A percentile compares a stretch with the other conserved stretches of the same genome.
These are phyloP conservation scores for Vanacampus margaritifer DNA, from an alignment of 2,113 vertebrate genomes.

Conservation along the genomic window DNA sequence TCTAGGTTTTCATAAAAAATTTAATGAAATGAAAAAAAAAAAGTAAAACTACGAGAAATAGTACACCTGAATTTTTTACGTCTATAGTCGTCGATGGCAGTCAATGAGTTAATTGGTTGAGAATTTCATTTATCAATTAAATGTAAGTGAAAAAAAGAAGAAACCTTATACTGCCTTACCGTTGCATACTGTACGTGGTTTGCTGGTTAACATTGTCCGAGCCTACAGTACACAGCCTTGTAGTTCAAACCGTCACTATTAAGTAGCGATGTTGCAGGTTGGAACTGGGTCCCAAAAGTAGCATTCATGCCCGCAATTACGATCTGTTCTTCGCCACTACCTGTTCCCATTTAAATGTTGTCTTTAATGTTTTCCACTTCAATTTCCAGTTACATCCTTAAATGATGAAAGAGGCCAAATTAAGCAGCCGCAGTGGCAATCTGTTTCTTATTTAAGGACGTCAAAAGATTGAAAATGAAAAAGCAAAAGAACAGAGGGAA, in stretches of 20 bases:
- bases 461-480: constrained; percentile 73
- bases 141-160: too few species aligned
- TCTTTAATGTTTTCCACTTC: constrained; percentile 63
- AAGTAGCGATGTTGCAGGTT: constrained; percentile 31
- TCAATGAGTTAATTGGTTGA: too few species aligned
- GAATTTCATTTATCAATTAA: too few species aligned
- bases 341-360: constrained; percentile 34
- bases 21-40: too few species aligned
- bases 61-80: too few species aligned
- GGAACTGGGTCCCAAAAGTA: constrained; percentile 54
- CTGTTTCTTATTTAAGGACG: constrained; percentile 74
- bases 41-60: too few species aligned
- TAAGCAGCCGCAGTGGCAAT: constrained; percentile 68
- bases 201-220: neutral
- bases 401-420: constrained; percentile 65
- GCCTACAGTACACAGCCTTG: constrained; percentile 12
- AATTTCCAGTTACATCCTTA: constrained; percentile 73
- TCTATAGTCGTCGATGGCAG: too few species aligned
- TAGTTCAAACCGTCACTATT: constrained; percentile 34
- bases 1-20: too few species aligned
- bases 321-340: constrained; percentile 56
- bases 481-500: constrained; percentile 65
- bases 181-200: neutral
- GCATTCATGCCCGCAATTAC: constrained; percentile 68
- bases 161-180: too few species aligned